Percentiles rank a stretch among this genome's conserved stretches.
Evolutionary conservation across 2,888 invertebrate species (phyloP).

Genomic region (Drosophila neonasuta): DNA sequence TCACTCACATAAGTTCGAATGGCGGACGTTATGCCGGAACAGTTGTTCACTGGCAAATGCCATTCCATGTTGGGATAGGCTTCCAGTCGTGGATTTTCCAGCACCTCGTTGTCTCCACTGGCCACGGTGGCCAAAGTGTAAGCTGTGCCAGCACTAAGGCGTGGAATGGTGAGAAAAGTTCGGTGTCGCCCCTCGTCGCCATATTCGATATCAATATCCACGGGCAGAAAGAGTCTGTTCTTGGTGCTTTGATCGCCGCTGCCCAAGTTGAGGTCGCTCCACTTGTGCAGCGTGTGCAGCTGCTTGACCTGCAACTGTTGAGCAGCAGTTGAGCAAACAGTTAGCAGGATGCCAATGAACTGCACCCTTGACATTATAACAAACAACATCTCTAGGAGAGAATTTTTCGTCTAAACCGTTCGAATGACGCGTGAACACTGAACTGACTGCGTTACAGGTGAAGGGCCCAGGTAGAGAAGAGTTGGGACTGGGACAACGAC

Average conservation of each 20-base stretch:
- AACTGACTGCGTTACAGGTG: conserved; percentile 9
- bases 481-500: too few relatives aligned
- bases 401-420: conserved; percentile 57
- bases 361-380: conserved; percentile 31
- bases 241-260: conserved; percentile 83
- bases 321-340: conserved; percentile 6
- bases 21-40: conserved; percentile 88
- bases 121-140: conserved; percentile 87
- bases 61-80: conserved; percentile 87
- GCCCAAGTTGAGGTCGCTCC: conserved; percentile 86
- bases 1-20: conserved; percentile 87
- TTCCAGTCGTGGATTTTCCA: conserved; percentile 82
- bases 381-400: conserved; percentile 12
- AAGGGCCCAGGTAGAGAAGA: conserved; percentile 49
- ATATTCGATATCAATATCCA: conserved; percentile 79
- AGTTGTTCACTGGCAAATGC: conserved; percentile 85
- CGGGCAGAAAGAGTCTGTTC: conserved; percentile 84
- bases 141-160: conserved; percentile 88
- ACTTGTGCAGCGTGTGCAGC: conserved; percentile 84
- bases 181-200: conserved; percentile 82
- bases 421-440: conserved; percentile 56
- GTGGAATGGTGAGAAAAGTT: conserved; percentile 88
- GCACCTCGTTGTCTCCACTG: conserved; percentile 63
- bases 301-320: conserved; percentile 79
- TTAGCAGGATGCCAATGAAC: conserved; percentile 32